Percentiles rank a stretch among this genome's conserved stretches.
Conservation (phyloP, 2,113 vertebrate genomes). For the Cinclus cinclus region DNA sequence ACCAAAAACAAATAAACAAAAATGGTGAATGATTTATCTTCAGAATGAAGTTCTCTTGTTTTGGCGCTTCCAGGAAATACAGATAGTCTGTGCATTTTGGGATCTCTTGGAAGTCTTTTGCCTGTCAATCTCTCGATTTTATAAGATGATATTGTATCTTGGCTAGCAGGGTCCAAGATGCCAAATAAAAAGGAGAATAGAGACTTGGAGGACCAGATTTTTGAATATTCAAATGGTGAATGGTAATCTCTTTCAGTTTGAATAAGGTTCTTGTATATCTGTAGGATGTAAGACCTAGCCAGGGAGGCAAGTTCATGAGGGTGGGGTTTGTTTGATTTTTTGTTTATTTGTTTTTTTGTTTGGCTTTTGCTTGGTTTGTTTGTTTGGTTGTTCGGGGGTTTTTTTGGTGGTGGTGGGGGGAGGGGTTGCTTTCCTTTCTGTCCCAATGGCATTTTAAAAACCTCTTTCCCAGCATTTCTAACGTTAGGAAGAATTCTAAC, state of each 20-base stretch:
- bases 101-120: not conserved
- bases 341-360: not conserved
- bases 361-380: not conserved
- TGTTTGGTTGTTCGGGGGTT: too few relatives aligned
- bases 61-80: not conserved
- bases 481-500: not conserved
- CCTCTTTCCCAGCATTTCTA: not conserved
- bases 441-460: not conserved
- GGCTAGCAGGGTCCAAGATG: not conserved
- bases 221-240: not conserved
- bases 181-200: not conserved
- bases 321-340: not conserved
- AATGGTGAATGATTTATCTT: not conserved
- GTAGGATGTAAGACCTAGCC: not conserved
- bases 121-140: not conserved
- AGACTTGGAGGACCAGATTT: not conserved
- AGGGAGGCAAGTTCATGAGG: not conserved
- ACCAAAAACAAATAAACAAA: too few relatives aligned
- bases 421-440: not conserved
- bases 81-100: not conserved
- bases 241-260: not conserved
- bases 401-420: too few relatives aligned
- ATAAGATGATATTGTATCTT: not conserved
- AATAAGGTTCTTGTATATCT: not conserved
- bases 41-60: not conserved